phyloP scores from a whole-genome alignment of 1,140 invertebrate genomes.

The Olivierus martensii region DNA sequence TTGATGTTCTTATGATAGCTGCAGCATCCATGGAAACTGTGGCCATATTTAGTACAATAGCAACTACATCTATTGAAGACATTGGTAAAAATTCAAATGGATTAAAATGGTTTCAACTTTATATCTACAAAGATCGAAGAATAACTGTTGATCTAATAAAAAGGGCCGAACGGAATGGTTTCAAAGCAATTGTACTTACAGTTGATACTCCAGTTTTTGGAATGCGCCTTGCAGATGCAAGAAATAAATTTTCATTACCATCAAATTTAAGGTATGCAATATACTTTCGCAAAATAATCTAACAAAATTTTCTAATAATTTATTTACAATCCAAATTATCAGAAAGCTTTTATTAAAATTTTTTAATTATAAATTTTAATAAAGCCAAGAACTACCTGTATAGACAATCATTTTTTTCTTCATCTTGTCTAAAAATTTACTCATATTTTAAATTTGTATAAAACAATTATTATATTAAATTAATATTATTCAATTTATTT shows the following conservation, averaged over 20 bases:
- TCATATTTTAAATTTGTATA: too few relatives aligned
- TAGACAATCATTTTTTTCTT: too few relatives aligned
- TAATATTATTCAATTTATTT: too few relatives aligned
- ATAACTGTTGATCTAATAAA: conserved; percentile 55
- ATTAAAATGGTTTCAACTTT: conserved; percentile 81
- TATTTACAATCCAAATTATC: too few relatives aligned
- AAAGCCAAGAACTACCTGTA: too few relatives aligned
- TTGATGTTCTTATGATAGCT: conserved; percentile 41
- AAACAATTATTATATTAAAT: too few relatives aligned
- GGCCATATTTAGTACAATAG: conserved; percentile 71
- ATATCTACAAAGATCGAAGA: conserved; percentile 67
- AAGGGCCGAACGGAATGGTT: conserved; percentile 71
- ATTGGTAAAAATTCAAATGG: conserved; percentile 57
- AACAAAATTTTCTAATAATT: too few relatives aligned
- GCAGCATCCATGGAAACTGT: conserved; percentile 54
- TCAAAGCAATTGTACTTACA: conserved; percentile 74
- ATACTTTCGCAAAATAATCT: too few relatives aligned
- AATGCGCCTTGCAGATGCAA: conserved; percentile 55
- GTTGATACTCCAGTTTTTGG: conserved; percentile 82
- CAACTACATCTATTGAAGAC: conserved; percentile 79
- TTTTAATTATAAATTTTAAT: too few relatives aligned
- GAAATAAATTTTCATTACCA: conserved; percentile 72
- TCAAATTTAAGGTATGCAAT: conserved; percentile 49
- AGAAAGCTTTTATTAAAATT: too few relatives aligned
- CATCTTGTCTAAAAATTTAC: too few relatives aligned